Conservation (phyloP, 2,113 vertebrate genomes). For the Chrysemys picta region DNA sequence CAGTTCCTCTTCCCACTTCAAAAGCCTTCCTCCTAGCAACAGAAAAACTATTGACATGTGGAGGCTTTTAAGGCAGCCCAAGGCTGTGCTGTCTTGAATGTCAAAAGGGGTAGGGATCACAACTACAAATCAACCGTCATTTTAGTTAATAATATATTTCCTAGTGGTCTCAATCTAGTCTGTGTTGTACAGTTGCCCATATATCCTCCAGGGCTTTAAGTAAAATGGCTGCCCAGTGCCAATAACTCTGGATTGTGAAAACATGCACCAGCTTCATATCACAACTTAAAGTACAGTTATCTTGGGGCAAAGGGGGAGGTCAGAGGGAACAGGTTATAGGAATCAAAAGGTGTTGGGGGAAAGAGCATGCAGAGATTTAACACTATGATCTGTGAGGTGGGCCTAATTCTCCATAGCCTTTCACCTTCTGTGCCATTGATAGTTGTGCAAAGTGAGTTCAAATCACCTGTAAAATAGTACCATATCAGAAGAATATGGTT, state of each 20-base stretch:
- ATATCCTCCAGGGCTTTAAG: slow-evolving; percentile 27
- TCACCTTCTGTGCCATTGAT: not conserved
- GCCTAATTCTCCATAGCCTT: slow-evolving; percentile 2
- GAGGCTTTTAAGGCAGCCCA: slow-evolving; percentile 72
- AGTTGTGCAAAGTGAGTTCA: not conserved
- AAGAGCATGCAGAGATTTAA: not conserved
- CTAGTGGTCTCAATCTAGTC: slow-evolving; percentile 61
- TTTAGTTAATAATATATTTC: slow-evolving; percentile 78
- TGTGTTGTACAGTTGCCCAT: slow-evolving; percentile 46
- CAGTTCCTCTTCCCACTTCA: slow-evolving; percentile 62
- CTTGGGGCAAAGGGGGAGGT: not conserved
- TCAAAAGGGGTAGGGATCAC: slow-evolving; percentile 70
- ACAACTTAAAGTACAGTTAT: slow-evolving; percentile 36
- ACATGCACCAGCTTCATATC: slow-evolving; percentile 18
- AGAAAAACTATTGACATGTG: slow-evolving; percentile 67
- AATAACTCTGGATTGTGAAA: slow-evolving; percentile 26
- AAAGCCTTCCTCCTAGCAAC: slow-evolving; percentile 71
- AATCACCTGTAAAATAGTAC: not conserved
- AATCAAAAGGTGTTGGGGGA: slow-evolving; percentile 28
- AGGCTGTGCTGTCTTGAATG: slow-evolving; percentile 65
- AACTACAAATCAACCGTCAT: slow-evolving; percentile 78
- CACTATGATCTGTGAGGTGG: not conserved
- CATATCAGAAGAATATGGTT: not conserved
- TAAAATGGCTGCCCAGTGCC: not conserved
- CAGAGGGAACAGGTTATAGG: slow-evolving; percentile 15